Conservation (phyloP, 2,888 invertebrate species). For the Clepsis dumicolana region DNA sequence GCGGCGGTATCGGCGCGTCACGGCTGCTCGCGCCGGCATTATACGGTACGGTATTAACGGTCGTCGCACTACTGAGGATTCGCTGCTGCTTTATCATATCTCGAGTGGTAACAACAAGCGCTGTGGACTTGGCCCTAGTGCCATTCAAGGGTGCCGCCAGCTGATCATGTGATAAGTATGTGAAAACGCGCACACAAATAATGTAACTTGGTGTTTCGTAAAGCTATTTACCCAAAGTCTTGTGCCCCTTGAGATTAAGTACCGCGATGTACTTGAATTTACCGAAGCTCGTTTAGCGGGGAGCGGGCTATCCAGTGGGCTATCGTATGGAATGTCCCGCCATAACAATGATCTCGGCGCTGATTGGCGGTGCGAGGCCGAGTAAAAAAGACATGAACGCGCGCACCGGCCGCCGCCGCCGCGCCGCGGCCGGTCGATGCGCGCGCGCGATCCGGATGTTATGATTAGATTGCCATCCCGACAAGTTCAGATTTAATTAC, state of each 20-base stretch:
- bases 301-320: background rate
- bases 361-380: background rate
- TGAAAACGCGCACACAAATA: background rate
- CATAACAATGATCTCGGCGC: background rate
- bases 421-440: background rate
- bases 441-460: conserved; percentile 5
- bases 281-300: background rate
- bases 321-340: background rate
- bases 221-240: background rate
- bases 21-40: background rate
- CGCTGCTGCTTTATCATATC: too few relatives aligned
- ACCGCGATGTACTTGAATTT: background rate
- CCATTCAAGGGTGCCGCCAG: background rate
- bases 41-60: background rate
- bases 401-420: conserved; percentile 1
- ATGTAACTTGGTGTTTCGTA: background rate
- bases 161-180: background rate
- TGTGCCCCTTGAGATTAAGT: background rate
- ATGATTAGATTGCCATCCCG: background rate
- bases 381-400: conserved; percentile 37
- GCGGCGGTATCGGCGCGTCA: conserved; percentile 8
- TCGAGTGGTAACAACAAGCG: background rate
- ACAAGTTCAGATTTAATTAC: background rate
- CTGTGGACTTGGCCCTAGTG: background rate
- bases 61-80: background rate